phyloP scores from a whole-genome alignment of 2,113 vertebrate genomes.

The Silurus asotus region DNA sequence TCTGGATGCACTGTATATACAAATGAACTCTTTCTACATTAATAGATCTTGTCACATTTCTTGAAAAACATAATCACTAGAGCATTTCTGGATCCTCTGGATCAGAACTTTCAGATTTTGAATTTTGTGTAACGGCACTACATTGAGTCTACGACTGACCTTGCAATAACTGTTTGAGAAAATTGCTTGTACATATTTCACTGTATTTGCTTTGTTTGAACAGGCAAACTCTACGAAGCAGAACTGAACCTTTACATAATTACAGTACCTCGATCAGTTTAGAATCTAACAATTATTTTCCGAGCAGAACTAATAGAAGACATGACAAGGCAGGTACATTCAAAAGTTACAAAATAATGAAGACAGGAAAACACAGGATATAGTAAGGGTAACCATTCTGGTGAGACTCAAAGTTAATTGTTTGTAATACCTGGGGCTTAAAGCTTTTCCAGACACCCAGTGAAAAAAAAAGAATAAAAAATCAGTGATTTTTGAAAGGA shows the following conservation, averaged over 20 bases:
- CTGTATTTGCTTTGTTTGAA: neutral
- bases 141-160: neutral
- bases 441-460: neutral
- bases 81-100: neutral
- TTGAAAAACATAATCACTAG: neutral
- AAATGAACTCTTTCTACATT: neutral
- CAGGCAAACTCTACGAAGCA: neutral
- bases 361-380: neutral
- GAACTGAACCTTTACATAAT: neutral
- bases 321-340: neutral
- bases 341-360: neutral
- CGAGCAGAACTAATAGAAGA: neutral
- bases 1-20: too few relatives aligned
- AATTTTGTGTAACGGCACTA: neutral
- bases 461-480: neutral
- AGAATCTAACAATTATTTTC: neutral
- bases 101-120: neutral
- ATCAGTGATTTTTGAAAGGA: constrained; percentile 2
- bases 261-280: neutral
- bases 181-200: neutral
- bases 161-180: neutral
- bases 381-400: neutral
- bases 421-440: neutral
- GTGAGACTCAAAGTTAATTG: neutral
- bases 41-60: neutral